Conservation (phyloP, 2,888 invertebrate genomes). For the Scaptodrosophila latifasciaeformis region DNA sequence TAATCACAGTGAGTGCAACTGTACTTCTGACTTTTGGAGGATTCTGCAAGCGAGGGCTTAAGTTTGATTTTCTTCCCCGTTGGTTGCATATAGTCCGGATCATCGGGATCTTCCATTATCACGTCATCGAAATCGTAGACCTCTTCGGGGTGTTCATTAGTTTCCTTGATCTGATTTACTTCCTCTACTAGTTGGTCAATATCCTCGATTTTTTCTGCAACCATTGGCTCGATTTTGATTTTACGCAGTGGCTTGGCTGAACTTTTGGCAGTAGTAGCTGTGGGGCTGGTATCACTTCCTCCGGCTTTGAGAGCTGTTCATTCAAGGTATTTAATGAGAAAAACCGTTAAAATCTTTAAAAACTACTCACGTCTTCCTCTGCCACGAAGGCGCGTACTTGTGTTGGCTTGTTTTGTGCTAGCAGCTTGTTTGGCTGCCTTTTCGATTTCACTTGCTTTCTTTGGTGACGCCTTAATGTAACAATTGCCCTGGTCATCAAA, state of each 20-base stretch:
- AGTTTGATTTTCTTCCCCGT: slow-evolving; percentile 76
- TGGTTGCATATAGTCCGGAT: slow-evolving; percentile 77
- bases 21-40: slow-evolving; percentile 78
- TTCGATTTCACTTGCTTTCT: slow-evolving; percentile 55
- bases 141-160: no score
- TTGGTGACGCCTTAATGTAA: slow-evolving; percentile 85
- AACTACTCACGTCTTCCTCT: neutral
- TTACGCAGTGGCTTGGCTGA: no score
- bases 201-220: neutral
- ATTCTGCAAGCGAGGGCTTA: slow-evolving; percentile 24
- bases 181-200: slow-evolving; percentile 11
- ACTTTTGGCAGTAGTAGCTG: neutral
- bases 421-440: slow-evolving; percentile 30
- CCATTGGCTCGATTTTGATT: neutral
- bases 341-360: neutral
- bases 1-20: slow-evolving; percentile 93
- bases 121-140: slow-evolving; percentile 52
- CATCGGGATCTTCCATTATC: slow-evolving; percentile 13
- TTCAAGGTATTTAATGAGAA: neutral
- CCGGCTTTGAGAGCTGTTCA: neutral
- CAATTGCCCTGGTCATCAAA: slow-evolving; percentile 86
- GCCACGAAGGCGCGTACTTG: neutral
- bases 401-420: neutral
- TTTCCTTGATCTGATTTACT: slow-evolving; percentile 2
- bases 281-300: neutral